phyloP scores from a whole-genome alignment of 2,797 vertebrate species.

The Pseudochirops corinnae region DNA sequence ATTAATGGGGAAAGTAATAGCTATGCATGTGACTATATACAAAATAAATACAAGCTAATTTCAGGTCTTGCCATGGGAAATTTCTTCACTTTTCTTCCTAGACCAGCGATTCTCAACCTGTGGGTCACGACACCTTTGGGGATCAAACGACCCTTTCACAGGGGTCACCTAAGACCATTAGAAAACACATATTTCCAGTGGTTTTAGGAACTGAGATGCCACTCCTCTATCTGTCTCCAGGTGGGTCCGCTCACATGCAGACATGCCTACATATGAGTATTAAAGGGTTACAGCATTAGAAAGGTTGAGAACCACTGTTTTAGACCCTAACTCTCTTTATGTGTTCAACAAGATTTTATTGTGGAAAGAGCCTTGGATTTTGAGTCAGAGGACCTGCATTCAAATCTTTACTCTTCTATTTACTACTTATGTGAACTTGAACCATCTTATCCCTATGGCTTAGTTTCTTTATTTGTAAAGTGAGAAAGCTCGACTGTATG shows the following conservation, averaged over 20 bases:
- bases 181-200: too few species aligned
- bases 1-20: too few species aligned
- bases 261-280: too few species aligned
- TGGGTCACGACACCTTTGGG: too few species aligned
- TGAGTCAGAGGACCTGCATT: not conserved
- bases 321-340: not conserved
- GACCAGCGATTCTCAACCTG: too few species aligned
- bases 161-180: too few species aligned
- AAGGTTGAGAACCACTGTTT: too few species aligned
- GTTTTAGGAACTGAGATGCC: too few species aligned
- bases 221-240: too few species aligned
- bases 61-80: not conserved
- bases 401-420: not conserved
- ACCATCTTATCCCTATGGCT: not conserved
- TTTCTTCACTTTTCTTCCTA: not conserved
- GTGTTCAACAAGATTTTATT: not conserved
- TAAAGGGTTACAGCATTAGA: too few species aligned
- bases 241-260: too few species aligned
- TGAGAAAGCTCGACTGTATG: not conserved
- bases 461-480: not conserved
- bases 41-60: not conserved
- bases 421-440: not conserved
- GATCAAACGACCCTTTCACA: too few species aligned
- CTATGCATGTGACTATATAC: not conserved
- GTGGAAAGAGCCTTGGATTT: not conserved